Conservation (phyloP, 2,113 vertebrate genomes). For the Leptobrachium leishanense region DNA sequence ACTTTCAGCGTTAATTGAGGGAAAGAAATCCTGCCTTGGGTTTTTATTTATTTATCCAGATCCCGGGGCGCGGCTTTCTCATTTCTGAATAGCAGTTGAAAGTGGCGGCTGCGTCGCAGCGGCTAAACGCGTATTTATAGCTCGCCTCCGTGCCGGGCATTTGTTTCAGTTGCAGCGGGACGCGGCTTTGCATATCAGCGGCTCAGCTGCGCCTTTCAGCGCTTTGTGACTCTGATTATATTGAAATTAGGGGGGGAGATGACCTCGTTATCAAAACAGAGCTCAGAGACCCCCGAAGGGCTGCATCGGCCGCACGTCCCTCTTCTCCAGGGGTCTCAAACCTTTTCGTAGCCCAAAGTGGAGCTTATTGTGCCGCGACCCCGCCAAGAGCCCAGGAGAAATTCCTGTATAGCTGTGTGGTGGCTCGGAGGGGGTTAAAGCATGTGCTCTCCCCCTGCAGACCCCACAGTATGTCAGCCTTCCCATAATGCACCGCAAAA, state of each 20-base stretch:
- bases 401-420: too few relatives aligned
- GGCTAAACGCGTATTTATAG: constrained; percentile 44
- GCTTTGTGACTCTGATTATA: constrained; percentile 34
- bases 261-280: not conserved
- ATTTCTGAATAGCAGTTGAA: constrained; percentile 44
- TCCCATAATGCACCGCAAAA: too few relatives aligned
- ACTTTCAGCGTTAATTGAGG: constrained; percentile 43
- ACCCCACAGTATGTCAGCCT: too few relatives aligned
- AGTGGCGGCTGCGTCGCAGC: constrained; percentile 40
- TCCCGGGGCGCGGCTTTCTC: constrained; percentile 34
- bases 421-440: too few relatives aligned
- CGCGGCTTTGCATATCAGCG: constrained; percentile 31
- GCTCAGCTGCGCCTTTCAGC: constrained; percentile 42
- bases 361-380: too few relatives aligned
- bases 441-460: too few relatives aligned
- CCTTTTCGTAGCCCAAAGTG: too few relatives aligned
- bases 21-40: constrained; percentile 32
- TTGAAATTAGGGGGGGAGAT: constrained; percentile 35
- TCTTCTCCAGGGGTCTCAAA: too few relatives aligned
- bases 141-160: constrained; percentile 18
- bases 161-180: constrained; percentile 24
- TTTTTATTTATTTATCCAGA: constrained; percentile 46
- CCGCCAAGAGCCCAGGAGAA: too few relatives aligned
- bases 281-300: too few relatives aligned
- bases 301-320: too few relatives aligned